Evolutionary conservation across 2,797 vertebrate genomes (phyloP), one percentile per base, ranked within the genome.

Genomic region (Crax fasciolata): DNA sequence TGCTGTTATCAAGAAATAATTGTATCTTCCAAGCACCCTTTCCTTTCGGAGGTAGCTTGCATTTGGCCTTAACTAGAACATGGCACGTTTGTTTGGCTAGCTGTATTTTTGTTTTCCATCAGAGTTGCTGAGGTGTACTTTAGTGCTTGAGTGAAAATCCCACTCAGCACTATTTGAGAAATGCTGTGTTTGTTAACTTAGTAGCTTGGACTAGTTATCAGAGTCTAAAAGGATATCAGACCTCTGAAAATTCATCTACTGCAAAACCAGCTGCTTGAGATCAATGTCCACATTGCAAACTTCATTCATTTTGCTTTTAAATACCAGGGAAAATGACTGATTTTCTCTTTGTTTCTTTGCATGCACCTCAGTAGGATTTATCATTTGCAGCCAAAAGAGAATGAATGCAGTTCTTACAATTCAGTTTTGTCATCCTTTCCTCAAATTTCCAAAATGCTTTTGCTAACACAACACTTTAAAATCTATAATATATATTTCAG

Each of bases 401-500:
- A 13, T 28, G 54, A 92, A 79, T 39, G 27, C 30, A 94, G 87
- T 66, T 79, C 17, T 71, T 84, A 39, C 76, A 73, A 79, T 88
- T 82, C 59, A 76, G 8, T 84, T 96, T 89, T 38, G 62, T 63
- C 58, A 61, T 46, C n/a, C 49, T 67, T 84, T 91, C 39, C 87
- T 86, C 28, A 91, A 88, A 88, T 81, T 70, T 94, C 30, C 41
- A 87, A 91, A 92, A 84, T 23, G 78, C n/a, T 91, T 86, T 86
- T 94, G 44, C 28, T 85, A 86, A 70, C 7, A 38, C 17, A 75
- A 44, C 4, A 23, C 66, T 91, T 81, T n/a, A 49, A 86, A 92
- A 79, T 67, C 11, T 84, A 27, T 63, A 79, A 58, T 38, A 75
- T 68, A 41, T 67, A 81, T 84, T 86, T 86, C 76, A 73, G 13